Conservation (phyloP, 2,888 invertebrate genomes). For the Prosapia bicincta region DNA sequence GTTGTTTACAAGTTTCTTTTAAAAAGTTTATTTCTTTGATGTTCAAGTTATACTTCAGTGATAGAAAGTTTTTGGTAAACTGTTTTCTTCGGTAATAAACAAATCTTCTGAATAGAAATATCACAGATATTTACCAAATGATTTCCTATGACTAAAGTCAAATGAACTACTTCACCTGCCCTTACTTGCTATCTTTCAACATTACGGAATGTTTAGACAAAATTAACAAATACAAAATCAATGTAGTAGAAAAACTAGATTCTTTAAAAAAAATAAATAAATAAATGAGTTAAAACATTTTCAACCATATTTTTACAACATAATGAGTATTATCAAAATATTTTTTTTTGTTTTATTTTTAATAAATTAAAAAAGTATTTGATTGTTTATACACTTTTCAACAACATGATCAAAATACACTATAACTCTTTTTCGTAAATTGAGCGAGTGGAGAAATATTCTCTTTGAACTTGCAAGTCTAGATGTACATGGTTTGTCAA, state of each 20-base stretch:
- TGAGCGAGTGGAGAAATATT: not conserved
- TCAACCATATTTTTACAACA: not conserved
- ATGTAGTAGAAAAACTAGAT: not conserved
- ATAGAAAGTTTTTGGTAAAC: not conserved
- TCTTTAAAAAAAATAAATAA: conserved; percentile 6
- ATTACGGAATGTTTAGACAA: not conserved
- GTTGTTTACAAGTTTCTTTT: not conserved
- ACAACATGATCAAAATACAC: not conserved
- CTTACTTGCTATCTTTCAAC: not conserved
- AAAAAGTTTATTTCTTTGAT: not conserved
- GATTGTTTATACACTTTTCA: not conserved
- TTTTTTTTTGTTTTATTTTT: not conserved
- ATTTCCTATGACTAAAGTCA: not conserved
- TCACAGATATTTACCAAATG: not conserved
- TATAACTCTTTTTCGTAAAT: not conserved
- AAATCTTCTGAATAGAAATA: conserved; percentile 2
- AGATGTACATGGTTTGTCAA: no score
- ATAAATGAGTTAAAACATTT: not conserved
- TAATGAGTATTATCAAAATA: conserved; percentile 2
- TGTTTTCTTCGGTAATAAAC: not conserved
- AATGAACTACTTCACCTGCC: not conserved
- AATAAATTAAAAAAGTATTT: not conserved
- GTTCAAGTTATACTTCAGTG: not conserved
- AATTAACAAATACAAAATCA: not conserved
- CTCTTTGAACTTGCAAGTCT: not conserved